Evolutionary conservation across 2,113 vertebrate genomes (phyloP).

Genomic region (Aix galericulata): DNA sequence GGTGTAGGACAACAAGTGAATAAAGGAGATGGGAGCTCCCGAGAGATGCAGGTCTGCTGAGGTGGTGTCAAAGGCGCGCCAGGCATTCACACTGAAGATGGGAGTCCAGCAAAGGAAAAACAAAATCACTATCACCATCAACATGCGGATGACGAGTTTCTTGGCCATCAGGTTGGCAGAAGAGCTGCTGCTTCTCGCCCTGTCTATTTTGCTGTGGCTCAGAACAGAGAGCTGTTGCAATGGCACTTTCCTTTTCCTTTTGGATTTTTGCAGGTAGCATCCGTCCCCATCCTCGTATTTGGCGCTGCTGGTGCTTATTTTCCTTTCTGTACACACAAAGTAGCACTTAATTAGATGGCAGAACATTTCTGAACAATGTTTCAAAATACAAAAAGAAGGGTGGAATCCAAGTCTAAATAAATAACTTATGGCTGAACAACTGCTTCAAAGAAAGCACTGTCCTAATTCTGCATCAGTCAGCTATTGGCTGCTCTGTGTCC

Average conservation of each 20-base stretch:
- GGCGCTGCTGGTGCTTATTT: constrained; percentile 74
- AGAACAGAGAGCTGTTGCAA: constrained; percentile 65
- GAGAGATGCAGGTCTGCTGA: constrained; percentile 87
- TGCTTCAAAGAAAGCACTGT: neutral
- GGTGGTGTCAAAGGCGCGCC: constrained; percentile 88
- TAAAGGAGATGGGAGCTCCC: constrained; percentile 95
- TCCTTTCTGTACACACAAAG: constrained; percentile 80
- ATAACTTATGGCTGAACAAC: neutral
- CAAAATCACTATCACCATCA: constrained; percentile 93
- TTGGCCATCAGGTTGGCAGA: constrained; percentile 91
- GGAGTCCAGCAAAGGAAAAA: constrained; percentile 99
- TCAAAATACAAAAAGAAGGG: neutral
- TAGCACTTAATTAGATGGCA: neutral
- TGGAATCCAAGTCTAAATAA: neutral
- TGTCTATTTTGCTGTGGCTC: constrained; percentile 55
- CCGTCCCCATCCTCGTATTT: constrained; percentile 85
- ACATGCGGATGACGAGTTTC: constrained; percentile 96
- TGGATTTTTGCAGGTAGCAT: constrained; percentile 86
- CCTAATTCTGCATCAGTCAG: neutral
- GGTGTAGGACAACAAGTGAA: constrained; percentile 94
- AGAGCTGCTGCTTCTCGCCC: constrained; percentile 85
- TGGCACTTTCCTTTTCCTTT: constrained; percentile 73
- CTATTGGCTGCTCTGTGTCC: neutral
- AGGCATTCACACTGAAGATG: constrained; percentile 92
- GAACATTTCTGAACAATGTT: neutral